phyloP scores from a whole-genome alignment of 2,113 vertebrate species.

The Serinus canaria region DNA sequence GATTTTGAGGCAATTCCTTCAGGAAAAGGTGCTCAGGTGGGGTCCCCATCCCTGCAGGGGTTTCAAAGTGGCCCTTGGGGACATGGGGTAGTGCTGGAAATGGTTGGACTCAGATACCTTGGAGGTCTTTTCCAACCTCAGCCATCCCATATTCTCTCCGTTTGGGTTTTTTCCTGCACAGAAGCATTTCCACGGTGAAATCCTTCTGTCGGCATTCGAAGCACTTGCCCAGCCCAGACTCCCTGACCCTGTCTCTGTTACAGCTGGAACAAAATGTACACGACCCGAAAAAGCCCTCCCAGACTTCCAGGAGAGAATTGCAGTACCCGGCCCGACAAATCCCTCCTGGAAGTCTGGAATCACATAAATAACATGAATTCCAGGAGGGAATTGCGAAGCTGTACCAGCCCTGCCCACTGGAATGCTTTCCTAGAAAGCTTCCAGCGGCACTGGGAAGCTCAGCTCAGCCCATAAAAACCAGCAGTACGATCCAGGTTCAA shows the following conservation, averaged over 20 bases:
- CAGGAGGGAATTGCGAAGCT: neutral
- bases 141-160: neutral
- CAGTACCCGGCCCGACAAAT: neutral
- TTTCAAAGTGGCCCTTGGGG: neutral
- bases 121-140: neutral
- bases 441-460: neutral
- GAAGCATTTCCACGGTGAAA: neutral
- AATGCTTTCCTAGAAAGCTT: neutral
- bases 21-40: neutral
- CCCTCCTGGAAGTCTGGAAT: neutral
- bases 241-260: neutral
- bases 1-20: neutral
- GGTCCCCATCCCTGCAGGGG: neutral
- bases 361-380: neutral
- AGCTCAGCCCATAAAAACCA: neutral
- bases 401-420: neutral
- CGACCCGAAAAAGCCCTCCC: neutral
- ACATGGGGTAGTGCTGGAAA: neutral
- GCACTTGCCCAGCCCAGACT: neutral
- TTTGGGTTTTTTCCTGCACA: neutral
- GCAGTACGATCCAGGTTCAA: neutral
- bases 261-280: fast-evolving
- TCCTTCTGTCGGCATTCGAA: fast-evolving
- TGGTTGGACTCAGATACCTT: fast-evolving
- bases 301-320: neutral